Conservation (phyloP, 1,140 invertebrate genomes). For the Sitobion miscanthi region DNA sequence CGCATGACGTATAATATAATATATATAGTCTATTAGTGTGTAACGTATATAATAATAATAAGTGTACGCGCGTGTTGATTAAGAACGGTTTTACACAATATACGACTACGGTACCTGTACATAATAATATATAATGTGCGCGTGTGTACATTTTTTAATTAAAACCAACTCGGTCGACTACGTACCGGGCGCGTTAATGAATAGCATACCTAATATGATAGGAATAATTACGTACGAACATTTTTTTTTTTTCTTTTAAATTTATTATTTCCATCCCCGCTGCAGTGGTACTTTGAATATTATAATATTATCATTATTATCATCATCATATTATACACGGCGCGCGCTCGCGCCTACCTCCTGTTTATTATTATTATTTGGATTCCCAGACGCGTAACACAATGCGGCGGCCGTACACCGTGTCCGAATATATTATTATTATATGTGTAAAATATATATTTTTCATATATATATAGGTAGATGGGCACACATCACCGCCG, state of each 20-base stretch:
- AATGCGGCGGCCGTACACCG: constrained; percentile 6
- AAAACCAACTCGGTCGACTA: constrained; percentile 39
- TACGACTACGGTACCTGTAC: neutral
- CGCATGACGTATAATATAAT: neutral
- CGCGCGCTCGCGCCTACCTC: neutral
- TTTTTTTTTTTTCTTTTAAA: neutral
- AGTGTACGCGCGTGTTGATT: neutral
- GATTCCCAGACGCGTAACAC: constrained; percentile 27
- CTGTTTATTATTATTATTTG: constrained; percentile 40
- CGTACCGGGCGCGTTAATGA: constrained; percentile 17
- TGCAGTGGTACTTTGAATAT: neutral
- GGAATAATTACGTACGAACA: constrained; percentile 3
- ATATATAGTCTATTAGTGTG: neutral
- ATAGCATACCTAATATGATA: constrained; percentile 14
- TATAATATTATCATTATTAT: neutral
- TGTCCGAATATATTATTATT: neutral
- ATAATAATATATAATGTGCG: neutral
- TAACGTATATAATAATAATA: neutral
- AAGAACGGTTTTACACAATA: neutral
- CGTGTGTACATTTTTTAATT: constrained; percentile 28
- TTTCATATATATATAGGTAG: neutral
- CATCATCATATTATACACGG: neutral
- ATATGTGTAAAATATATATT: neutral
- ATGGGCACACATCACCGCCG: no score
- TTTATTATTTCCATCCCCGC: neutral